phyloP scores from a whole-genome alignment of 2,113 vertebrate genomes.

The Odobenus rosmarus region DNA sequence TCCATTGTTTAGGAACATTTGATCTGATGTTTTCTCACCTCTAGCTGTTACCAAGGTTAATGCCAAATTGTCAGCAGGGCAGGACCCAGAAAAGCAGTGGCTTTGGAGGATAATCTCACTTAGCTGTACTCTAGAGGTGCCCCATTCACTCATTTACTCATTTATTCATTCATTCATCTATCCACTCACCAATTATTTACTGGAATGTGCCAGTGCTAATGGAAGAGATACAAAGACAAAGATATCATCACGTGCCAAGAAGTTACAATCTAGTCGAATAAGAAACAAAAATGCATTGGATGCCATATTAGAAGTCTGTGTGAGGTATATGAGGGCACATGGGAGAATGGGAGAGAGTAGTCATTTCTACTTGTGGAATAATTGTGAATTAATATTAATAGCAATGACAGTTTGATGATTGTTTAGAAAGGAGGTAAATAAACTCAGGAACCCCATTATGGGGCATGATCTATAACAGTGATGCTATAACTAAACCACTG shows the following conservation, averaged over 20 bases:
- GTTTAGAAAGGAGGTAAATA: not conserved
- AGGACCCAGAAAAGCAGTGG: not conserved
- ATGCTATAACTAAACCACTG: not conserved
- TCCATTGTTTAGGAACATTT: not conserved
- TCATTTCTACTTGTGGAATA: not conserved
- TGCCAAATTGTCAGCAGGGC: not conserved
- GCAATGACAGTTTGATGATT: not conserved
- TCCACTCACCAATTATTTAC: not conserved
- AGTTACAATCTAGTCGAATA: not conserved
- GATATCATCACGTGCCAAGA: rapidly evolving
- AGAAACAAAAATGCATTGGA: not conserved
- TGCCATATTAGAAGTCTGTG: rapidly evolving
- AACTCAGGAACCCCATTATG: not conserved
- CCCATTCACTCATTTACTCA: not conserved
- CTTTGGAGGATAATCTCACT: not conserved
- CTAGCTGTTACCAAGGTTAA: not conserved
- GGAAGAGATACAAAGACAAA: not conserved
- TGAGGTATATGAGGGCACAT: too few relatives aligned
- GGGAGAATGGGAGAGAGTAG: not conserved
- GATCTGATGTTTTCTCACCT: not conserved
- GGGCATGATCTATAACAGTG: not conserved
- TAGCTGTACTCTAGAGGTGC: rapidly evolving
- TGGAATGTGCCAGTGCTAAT: not conserved
- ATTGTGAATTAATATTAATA: not conserved
- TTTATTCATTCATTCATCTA: not conserved